Evolutionary conservation across 2,797 vertebrate genomes (phyloP).

Genomic region (Periophthalmus magnuspinnatus): DNA sequence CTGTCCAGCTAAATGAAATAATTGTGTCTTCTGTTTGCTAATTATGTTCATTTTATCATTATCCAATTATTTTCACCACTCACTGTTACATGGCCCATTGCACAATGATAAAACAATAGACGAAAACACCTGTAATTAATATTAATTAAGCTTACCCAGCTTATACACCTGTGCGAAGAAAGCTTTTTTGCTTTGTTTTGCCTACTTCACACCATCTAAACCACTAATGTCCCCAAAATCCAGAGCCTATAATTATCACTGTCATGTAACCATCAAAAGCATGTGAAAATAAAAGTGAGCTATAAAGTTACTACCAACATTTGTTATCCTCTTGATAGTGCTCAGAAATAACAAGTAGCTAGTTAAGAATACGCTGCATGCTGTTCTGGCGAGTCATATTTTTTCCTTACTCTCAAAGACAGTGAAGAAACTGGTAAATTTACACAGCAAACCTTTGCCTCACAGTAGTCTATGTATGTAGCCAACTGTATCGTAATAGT

Average conservation of each 20-base stretch:
- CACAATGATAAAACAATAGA: neutral
- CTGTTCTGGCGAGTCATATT: neutral
- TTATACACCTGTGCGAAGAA: neutral
- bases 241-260: neutral
- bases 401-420: neutral
- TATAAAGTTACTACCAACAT: no score
- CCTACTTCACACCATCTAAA: neutral
- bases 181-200: neutral
- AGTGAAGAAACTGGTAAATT: neutral
- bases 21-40: slow-evolving; percentile 2
- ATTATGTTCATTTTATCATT: slow-evolving; percentile 5
- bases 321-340: no score
- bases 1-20: slow-evolving; percentile 8
- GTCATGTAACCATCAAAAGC: neutral
- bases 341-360: no score
- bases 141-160: neutral
- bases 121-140: neutral
- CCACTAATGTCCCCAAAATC: neutral
- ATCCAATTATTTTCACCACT: slow-evolving; percentile 4
- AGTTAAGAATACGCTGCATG: neutral
- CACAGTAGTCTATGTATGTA: neutral
- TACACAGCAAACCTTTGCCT: neutral
- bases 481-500: neutral
- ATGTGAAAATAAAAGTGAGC: neutral
- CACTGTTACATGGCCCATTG: neutral